These are phyloP conservation scores for Pteruthius melanotis DNA, from an alignment of 2,113 vertebrate genomes.

Conservation along the genomic window DNA sequence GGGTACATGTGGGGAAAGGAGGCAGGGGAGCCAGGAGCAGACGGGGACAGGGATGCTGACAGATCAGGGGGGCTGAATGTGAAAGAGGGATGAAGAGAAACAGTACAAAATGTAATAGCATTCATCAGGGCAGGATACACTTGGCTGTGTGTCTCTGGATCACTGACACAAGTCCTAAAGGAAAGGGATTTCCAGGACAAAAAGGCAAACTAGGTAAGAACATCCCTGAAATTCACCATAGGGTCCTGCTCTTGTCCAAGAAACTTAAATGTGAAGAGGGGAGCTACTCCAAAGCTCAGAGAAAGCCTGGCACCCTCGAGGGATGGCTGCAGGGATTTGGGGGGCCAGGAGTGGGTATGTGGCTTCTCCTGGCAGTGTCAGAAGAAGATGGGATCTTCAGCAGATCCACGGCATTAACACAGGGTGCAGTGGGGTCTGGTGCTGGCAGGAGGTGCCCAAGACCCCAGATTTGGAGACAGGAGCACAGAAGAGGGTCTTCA, in stretches of 20 bases:
- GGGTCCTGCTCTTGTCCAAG: neutral
- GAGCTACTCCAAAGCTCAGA: neutral
- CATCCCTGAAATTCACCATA: neutral
- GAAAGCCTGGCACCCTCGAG: neutral
- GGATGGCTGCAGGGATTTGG: neutral
- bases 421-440: neutral
- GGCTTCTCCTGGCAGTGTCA: neutral
- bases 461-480: neutral
- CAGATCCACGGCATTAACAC: neutral
- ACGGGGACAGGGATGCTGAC: fast-evolving
- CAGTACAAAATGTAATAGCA: fast-evolving
- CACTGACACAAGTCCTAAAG: neutral
- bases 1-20: neutral
- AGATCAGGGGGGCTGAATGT: neutral
- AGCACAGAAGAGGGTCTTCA: neutral
- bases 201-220: neutral
- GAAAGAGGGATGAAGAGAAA: neutral
- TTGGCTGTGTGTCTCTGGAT: fast-evolving
- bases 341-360: fast-evolving
- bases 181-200: neutral
- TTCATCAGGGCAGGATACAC: neutral
- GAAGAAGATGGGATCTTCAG: neutral
- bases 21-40: neutral
- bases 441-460: neutral
- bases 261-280: neutral